Evolutionary conservation across 2,888 invertebrate species (phyloP).

Genomic region (Lasioglossum zephyrum): DNA sequence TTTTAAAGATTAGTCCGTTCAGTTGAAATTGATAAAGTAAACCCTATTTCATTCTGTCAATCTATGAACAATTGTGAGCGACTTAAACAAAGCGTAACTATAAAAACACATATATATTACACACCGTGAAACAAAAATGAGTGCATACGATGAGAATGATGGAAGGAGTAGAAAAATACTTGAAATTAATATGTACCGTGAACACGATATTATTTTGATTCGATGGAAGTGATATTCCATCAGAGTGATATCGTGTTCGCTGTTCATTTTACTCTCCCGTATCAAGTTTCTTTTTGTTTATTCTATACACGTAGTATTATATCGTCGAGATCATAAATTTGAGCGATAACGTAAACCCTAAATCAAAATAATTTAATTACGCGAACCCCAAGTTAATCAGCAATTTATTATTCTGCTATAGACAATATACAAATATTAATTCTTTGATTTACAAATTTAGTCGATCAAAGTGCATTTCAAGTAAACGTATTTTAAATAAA

Average conservation of each 20-base stretch:
- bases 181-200: slow-evolving; percentile 1
- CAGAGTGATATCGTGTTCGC: neutral
- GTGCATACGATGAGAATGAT: neutral
- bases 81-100: neutral
- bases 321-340: neutral
- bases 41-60: neutral
- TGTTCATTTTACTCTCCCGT: neutral
- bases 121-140: neutral
- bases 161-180: neutral
- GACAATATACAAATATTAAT: neutral
- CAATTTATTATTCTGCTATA: neutral
- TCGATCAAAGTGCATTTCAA: no score
- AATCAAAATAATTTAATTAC: neutral
- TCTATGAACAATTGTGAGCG: neutral
- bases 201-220: neutral
- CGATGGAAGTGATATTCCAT: slow-evolving; percentile 1
- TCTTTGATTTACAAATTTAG: neutral
- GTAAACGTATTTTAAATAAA: neutral
- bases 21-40: neutral
- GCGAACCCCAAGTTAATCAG: neutral
- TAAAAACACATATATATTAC: neutral
- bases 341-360: neutral
- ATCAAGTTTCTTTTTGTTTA: slow-evolving; percentile 6
- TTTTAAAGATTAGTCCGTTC: no score
- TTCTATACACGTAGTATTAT: neutral